These are phyloP conservation scores for Aurelia aurita DNA, from an alignment of 30 jellyfish, hydroid and myxozoan genomes.

Conservation along the genomic window DNA sequence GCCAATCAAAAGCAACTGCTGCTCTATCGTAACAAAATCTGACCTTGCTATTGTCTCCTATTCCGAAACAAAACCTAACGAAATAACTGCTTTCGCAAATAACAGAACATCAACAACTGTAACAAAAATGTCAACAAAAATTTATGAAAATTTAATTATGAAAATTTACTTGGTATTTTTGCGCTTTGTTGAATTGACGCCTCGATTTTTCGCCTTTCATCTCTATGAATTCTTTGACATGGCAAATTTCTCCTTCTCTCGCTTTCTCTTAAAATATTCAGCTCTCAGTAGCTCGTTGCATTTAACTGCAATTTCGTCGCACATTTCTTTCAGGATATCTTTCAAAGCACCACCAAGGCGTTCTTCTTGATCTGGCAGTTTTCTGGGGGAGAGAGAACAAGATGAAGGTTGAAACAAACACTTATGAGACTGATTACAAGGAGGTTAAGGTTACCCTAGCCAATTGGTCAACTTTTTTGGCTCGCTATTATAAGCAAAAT, in stretches of 20 bases:
- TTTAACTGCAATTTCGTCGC: slow-evolving; percentile 5
- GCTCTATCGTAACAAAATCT: too few species aligned
- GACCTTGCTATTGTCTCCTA: background rate
- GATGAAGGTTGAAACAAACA: too few species aligned
- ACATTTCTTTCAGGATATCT: slow-evolving; percentile 13
- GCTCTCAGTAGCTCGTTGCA: background rate
- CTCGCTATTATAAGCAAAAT: too few species aligned
- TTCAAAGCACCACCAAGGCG: slow-evolving; percentile 28
- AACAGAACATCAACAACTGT: background rate
- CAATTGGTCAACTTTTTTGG: too few species aligned
- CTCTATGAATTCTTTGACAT: background rate
- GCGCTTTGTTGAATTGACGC: background rate
- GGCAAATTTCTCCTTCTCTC: background rate
- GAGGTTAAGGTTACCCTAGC: too few species aligned
- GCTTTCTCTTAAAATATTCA: background rate
- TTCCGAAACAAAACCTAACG: background rate
- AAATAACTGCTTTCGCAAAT: background rate
- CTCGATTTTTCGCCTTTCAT: background rate
- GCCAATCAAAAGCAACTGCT: too few species aligned
- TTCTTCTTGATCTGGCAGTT: slow-evolving; percentile 58
- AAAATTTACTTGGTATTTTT: background rate
- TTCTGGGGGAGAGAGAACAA: slow-evolving; percentile 7
- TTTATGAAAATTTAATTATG: background rate
- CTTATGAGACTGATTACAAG: too few species aligned
- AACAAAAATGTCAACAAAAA: background rate